phyloP scores from a whole-genome alignment of 1,140 invertebrate genomes.

The Rhopalosiphum padi region DNA sequence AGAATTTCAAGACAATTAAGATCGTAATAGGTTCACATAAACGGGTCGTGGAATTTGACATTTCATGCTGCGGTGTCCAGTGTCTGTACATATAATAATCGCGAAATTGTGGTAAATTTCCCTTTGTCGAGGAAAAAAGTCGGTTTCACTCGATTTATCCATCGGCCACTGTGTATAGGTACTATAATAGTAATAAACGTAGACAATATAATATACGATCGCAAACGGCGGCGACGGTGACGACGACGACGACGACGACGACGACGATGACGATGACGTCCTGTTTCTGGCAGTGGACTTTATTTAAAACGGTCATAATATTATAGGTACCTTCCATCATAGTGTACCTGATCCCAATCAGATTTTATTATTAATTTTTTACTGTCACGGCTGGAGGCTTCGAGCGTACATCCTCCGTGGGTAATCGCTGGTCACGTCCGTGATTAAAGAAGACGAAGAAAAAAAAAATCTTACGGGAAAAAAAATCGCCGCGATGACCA shows the following conservation, averaged over 20 bases:
- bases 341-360: conserved; percentile 18
- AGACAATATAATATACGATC: conserved; percentile 8
- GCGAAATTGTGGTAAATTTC: background rate
- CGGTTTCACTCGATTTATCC: background rate
- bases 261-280: background rate
- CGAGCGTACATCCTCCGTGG: conserved; percentile 33
- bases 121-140: background rate
- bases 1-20: conserved; percentile 27
- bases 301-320: conserved; percentile 26
- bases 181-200: background rate
- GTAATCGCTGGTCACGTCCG: background rate
- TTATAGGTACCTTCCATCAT: background rate
- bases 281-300: background rate
- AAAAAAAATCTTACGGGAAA: background rate
- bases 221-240: background rate
- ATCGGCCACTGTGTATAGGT: background rate
- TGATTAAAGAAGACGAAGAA: background rate
- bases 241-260: background rate
- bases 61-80: background rate
- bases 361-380: conserved; percentile 33
- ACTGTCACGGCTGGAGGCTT: background rate
- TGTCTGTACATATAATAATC: background rate
- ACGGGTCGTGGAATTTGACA: background rate
- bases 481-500: background rate
- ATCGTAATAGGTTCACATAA: conserved; percentile 5